Evolutionary conservation across 2,888 invertebrate species (phyloP), one percentile per base, ranked within the genome.

Genomic region (Tachina fera): DNA sequence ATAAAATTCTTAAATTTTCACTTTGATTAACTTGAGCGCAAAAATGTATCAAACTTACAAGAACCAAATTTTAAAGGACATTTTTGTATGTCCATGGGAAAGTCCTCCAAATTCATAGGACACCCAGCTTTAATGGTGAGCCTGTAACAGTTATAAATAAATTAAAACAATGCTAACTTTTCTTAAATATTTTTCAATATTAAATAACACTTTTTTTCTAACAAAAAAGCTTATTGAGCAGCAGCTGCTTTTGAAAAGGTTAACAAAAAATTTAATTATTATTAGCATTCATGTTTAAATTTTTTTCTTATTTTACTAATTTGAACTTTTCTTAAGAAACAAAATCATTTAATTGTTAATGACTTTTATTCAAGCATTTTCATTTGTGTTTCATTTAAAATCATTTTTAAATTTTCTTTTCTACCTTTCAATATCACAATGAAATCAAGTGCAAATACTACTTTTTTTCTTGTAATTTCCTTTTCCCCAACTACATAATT

Each of bases 121-220:
- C 97, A 97, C 51, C 96, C 96, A 19, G 97, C 96, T 92, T 96
- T 96, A 88, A 97, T 96, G 45, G 97, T 97, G 88, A 97, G 93
- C 89, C 97, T 97, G 85, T 77, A 88, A 88, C 68, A 49, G 16
- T 31, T 31, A 6, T 31, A 31, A 31, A 31, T 31, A 31, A 31
- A 31, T 31, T 31, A 31, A 6, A 31, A 31, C 31, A 31, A 31
- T 6, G 6, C 31, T 31, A 31, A 31, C 5, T 5, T 31, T 31
- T 31, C 31, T 31, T 31, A 31, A 31, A 31, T 31, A 31, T 31
- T 31, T 31, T 31, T 6, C 6, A 31, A 31, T 31, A 31, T 31
- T 31, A 31, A 6, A 31, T 31, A 31, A 31, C 31, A 4, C 31
- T 31, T 3, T 31, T 4, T 31, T 31, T 6, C 31, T 6, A 31